phyloP scores from a whole-genome alignment of 2,113 vertebrate genomes.

The Stegostoma tigrinum region DNA sequence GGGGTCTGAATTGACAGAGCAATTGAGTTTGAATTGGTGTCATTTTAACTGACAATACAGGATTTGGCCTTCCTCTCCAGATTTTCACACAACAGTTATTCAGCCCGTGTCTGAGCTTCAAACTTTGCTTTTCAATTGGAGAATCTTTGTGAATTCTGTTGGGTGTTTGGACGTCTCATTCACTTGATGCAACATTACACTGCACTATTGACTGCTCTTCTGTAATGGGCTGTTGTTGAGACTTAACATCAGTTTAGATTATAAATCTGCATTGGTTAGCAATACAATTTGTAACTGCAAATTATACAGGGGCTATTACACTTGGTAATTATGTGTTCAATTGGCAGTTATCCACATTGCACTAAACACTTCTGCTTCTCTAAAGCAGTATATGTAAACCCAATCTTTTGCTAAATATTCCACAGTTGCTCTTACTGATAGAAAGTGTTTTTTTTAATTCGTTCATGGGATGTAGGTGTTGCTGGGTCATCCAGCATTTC shows the following conservation, averaged over 20 bases:
- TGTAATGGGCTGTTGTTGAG: too few species aligned
- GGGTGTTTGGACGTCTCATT: neutral
- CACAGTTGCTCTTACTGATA: neutral
- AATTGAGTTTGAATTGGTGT: neutral
- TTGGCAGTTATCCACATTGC: neutral
- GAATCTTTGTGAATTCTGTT: neutral
- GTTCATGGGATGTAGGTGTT: too few species aligned
- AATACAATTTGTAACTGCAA: neutral
- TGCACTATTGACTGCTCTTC: neutral
- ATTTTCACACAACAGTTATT: neutral
- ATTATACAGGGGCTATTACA: neutral
- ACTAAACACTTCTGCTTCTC: neutral
- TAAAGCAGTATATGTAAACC: neutral
- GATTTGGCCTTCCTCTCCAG: neutral
- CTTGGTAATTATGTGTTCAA: neutral
- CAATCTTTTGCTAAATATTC: slow-evolving; percentile 1
- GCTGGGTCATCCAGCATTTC: too few species aligned
- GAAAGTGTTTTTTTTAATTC: neutral
- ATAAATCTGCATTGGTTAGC: slow-evolving; percentile 1
- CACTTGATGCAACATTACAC: neutral
- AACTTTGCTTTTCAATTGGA: neutral
- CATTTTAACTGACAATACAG: neutral
- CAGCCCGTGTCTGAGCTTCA: neutral
- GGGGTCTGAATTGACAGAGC: neutral
- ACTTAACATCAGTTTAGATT: neutral